phyloP scores from a whole-genome alignment of 2,797 vertebrate genomes.

The Sebastes cheni region DNA sequence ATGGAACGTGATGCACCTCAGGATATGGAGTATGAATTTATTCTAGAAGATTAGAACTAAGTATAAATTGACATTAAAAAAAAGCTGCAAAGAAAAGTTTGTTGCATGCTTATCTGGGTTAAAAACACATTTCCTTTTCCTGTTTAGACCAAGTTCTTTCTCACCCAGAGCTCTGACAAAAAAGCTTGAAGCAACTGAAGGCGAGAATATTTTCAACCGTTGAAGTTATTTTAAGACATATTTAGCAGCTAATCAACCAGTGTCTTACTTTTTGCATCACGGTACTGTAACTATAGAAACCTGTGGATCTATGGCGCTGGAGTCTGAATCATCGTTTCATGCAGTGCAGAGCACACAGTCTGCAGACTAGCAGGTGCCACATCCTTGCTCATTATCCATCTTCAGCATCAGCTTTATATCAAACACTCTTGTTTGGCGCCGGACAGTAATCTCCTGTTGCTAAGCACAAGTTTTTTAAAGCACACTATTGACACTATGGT shows the following conservation, averaged over 20 bases:
- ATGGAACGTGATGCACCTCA: not conserved
- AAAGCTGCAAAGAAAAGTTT: not conserved
- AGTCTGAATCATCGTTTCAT: slow-evolving; percentile 21
- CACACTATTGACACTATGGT: not conserved
- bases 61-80: not conserved
- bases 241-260: not conserved
- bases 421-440: not conserved
- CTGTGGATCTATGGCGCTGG: not conserved
- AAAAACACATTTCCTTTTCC: not conserved
- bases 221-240: slow-evolving; percentile 4
- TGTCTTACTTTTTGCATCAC: not conserved
- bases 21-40: not conserved
- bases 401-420: not conserved
- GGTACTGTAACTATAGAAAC: slow-evolving; percentile 65
- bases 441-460: slow-evolving; percentile 22
- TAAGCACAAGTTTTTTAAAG: not conserved
- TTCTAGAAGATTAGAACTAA: not conserved
- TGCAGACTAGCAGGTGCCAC: slow-evolving; percentile 35
- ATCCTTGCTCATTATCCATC: slow-evolving; percentile 2
- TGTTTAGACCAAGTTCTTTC: not conserved
- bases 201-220: not conserved
- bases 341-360: slow-evolving; percentile 15
- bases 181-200: not conserved
- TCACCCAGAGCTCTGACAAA: not conserved
- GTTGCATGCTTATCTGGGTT: not conserved